Evolutionary conservation across 1,140 invertebrate genomes (phyloP).

Genomic region (Hyles euphorbiae): DNA sequence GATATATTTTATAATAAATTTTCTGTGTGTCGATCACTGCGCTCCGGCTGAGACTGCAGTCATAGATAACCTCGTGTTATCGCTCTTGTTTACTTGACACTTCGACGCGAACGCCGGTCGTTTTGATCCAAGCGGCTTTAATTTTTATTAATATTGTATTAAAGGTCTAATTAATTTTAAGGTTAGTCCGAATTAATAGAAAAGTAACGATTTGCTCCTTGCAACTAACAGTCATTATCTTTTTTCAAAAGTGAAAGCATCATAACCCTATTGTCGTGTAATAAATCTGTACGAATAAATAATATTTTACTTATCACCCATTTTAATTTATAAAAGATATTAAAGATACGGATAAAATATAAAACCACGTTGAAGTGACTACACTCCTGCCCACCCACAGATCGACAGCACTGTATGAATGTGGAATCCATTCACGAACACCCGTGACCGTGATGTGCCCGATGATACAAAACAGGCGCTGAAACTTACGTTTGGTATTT

Average conservation of each 20-base stretch:
- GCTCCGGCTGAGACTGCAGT: constrained; percentile 24
- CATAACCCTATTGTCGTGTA: too few relatives aligned
- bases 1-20: constrained; percentile 13
- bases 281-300: too few relatives aligned
- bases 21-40: constrained; percentile 20
- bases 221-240: too few relatives aligned
- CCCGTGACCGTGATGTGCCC: constrained; percentile 1
- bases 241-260: too few relatives aligned
- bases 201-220: too few relatives aligned
- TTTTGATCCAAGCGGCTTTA: neutral
- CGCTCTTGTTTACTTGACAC: constrained; percentile 39
- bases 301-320: too few relatives aligned
- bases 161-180: neutral
- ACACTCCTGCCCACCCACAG: too few relatives aligned
- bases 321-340: too few relatives aligned
- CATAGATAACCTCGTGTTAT: constrained; percentile 42
- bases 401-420: too few relatives aligned
- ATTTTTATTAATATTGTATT: neutral
- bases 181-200: too few relatives aligned
- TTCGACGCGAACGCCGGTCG: constrained; percentile 5
- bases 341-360: too few relatives aligned
- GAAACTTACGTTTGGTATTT: constrained; percentile 6
- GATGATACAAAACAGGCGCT: constrained; percentile 7
- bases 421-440: neutral
- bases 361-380: too few relatives aligned